Evolutionary conservation across 2,888 invertebrate species (phyloP), one percentile per base, ranked within the genome.

Genomic region (Fissipunctia ypsillon): DNA sequence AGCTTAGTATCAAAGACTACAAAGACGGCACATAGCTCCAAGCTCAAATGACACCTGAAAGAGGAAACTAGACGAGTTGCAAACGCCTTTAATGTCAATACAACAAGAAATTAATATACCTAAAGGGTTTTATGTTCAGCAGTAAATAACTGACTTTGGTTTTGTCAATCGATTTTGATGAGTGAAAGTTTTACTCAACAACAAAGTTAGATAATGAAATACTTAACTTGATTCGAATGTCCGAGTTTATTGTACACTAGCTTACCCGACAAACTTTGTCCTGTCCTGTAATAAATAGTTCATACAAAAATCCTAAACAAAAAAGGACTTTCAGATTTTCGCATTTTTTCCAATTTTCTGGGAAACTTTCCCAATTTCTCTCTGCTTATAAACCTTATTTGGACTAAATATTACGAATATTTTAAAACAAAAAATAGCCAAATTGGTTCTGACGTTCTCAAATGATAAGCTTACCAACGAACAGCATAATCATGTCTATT

Each of bases 121-220:
- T 67, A 14, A 19, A n/a, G 16, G 16, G 52, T 31, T 69, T 22
- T 22, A 31, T 64, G 73, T 60, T 25, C 28, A 73, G 25, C 48
- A 28, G 57, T 50, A 35, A 31, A n/a, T 59, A 60, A 48, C 56
- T 28, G 35, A 50, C 41, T 76, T 65, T 41, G 22, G 45, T 31
- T 69, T 78, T 78, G 52, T 60, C 70, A 54, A 56, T 70, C 45
- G 45, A 78, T 78, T 76, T 35, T 56, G 48, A 50, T 6, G 31
- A 57, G 41, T 14, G 56, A 67, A 75, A 78, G 77, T 74, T 77
- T 57, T 38, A 35, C 19, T 59, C 35, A 14, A 31, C 38, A 16
- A 48, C 54, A 28, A 76, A 48, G 31, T 48, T 41, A 14, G 41
- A 59, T 38, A 68, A 45, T 67, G 43, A 35, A 66, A 43, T 76